A percentile compares a stretch with the other conserved stretches of the same genome.
Conservation (phyloP, 2,888 invertebrate species). For the Lydus trimaculatus region DNA sequence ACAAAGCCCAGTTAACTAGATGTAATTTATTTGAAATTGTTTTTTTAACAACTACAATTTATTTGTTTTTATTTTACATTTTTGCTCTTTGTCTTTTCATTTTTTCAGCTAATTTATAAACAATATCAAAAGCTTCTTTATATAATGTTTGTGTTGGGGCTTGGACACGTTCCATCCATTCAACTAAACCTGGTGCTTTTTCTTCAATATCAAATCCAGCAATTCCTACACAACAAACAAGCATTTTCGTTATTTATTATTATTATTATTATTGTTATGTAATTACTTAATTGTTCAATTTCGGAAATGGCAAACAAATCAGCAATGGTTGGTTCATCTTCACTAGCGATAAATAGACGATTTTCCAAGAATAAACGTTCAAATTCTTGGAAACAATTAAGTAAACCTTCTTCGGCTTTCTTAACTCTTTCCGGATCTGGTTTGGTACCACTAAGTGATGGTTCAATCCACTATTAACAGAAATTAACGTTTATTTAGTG, state of each 20-base stretch:
- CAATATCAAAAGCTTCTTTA: constrained; percentile 64
- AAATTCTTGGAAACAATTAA: constrained; percentile 57
- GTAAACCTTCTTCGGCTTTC: constrained; percentile 45
- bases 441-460: constrained; percentile 62
- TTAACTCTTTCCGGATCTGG: constrained; percentile 58
- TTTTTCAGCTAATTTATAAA: constrained; percentile 46
- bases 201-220: constrained; percentile 71
- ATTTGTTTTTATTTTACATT: not conserved
- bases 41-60: not conserved
- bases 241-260: constrained; percentile 41
- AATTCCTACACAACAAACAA: constrained; percentile 64
- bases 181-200: constrained; percentile 67
- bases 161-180: constrained; percentile 72
- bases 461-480: constrained; percentile 61
- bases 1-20: not conserved
- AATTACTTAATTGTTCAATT: constrained; percentile 76
- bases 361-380: constrained; percentile 64
- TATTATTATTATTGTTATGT: constrained; percentile 34
- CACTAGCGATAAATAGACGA: constrained; percentile 64
- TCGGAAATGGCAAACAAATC: constrained; percentile 80
- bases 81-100: not conserved
- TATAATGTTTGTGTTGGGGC: constrained; percentile 69
- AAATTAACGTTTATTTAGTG: too few species aligned
- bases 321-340: constrained; percentile 71
- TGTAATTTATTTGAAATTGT: not conserved